Evolutionary conservation across 2,113 vertebrate genomes (phyloP).

Genomic region (Pelvicachromis taeniatus): DNA sequence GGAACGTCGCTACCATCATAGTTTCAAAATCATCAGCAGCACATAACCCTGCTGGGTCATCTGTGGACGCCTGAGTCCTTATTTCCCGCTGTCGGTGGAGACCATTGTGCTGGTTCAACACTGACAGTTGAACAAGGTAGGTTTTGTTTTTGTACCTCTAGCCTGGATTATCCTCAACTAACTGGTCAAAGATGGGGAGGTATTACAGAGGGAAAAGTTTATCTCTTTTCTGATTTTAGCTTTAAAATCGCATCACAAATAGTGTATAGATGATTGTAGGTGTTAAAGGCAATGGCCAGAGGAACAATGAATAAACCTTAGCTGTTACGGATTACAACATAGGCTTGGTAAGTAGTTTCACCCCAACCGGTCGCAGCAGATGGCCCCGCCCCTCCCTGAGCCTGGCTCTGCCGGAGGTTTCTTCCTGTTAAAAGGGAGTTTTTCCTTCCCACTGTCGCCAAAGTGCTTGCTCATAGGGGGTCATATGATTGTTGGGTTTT

Average conservation of each 20-base stretch:
- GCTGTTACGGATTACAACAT: neutral
- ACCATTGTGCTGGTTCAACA: neutral
- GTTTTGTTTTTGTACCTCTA: neutral
- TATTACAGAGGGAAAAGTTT: neutral
- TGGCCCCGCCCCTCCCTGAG: too few relatives aligned
- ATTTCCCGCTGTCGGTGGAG: neutral
- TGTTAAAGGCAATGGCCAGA: neutral
- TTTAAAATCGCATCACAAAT: neutral
- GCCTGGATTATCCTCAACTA: neutral
- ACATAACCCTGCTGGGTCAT: neutral
- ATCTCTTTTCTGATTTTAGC: neutral
- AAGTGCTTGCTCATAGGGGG: too few relatives aligned
- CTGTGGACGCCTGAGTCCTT: neutral
- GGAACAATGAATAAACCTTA: neutral
- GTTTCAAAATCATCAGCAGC: neutral
- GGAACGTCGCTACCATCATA: neutral
- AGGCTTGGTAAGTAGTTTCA: neutral
- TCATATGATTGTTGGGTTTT: too few relatives aligned
- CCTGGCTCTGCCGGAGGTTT: too few relatives aligned
- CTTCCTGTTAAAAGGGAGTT: too few relatives aligned
- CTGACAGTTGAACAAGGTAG: neutral
- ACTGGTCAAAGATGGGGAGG: neutral
- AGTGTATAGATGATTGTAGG: rapidly evolving
- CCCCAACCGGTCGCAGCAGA: too few relatives aligned
- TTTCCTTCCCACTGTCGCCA: too few relatives aligned